Conservation (phyloP, 2,888 invertebrate genomes). For the Theretra japonica region DNA sequence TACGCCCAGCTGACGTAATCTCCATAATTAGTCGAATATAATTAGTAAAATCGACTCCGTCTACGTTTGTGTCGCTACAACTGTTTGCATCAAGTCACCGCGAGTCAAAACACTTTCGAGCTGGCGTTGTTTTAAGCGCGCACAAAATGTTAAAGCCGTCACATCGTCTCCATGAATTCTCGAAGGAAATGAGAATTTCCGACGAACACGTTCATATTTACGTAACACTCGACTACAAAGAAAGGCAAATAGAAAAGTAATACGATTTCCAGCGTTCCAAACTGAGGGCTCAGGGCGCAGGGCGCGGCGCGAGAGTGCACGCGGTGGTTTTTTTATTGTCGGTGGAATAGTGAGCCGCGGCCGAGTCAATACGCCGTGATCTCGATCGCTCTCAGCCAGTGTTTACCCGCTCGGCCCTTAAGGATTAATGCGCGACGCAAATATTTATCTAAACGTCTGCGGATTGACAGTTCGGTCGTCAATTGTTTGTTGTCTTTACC, state of each 20-base stretch:
- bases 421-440: conserved; percentile 83
- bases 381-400: conserved; percentile 71
- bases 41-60: conserved; percentile 18
- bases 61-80: conserved; percentile 20
- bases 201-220: conserved; percentile 79
- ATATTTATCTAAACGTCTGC: conserved; percentile 83
- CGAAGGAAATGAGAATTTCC: conserved; percentile 78
- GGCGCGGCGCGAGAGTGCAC: conserved; percentile 61
- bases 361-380: conserved; percentile 78
- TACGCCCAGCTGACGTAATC: conserved; percentile 40
- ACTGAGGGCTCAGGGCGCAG: conserved; percentile 48
- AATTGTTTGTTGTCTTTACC: conserved; percentile 84
- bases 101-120: neutral
- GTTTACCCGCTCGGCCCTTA: conserved; percentile 73
- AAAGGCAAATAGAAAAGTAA: conserved; percentile 82
- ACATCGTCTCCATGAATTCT: conserved; percentile 65
- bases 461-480: conserved; percentile 83
- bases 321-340: conserved; percentile 63
- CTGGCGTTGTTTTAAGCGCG: conserved; percentile 12
- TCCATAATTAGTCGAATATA: conserved; percentile 26
- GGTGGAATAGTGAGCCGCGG: conserved; percentile 55
- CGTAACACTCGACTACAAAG: conserved; percentile 84
- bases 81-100: conserved; percentile 16
- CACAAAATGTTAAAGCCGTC: conserved; percentile 21
- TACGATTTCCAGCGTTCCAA: conserved; percentile 75